These are phyloP conservation scores for Nasonia oneida DNA, from an alignment of 2,888 invertebrate species.

Conservation along the genomic window DNA sequence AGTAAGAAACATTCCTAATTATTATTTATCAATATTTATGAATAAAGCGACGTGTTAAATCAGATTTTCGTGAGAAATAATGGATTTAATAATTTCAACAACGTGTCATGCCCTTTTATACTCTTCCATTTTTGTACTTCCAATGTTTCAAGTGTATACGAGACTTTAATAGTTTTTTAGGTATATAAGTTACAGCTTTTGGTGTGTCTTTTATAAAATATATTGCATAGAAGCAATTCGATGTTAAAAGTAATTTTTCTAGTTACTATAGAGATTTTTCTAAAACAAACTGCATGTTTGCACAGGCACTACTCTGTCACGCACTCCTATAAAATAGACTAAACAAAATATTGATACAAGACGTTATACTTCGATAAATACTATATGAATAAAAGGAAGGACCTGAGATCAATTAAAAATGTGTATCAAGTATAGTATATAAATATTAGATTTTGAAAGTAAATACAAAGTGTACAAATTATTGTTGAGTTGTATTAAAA, in stretches of 20 bases:
- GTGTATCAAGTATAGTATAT: neutral
- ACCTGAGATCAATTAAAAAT: slow-evolving; percentile 19
- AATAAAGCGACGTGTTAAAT: neutral
- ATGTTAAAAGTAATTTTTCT: neutral
- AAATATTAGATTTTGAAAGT: slow-evolving; percentile 25
- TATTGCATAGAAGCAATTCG: neutral
- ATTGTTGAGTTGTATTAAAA: slow-evolving; percentile 14
- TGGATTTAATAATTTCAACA: slow-evolving; percentile 10
- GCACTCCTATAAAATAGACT: slow-evolving; percentile 1
- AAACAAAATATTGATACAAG: neutral
- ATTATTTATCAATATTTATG: neutral
- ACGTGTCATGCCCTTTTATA: slow-evolving; percentile 64
- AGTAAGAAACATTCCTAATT: neutral
- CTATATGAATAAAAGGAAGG: slow-evolving; percentile 26
- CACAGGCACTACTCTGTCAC: neutral
- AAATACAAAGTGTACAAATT: slow-evolving; percentile 39
- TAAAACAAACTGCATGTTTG: neutral
- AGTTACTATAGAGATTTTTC: slow-evolving; percentile 8
- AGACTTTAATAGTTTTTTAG: slow-evolving; percentile 29
- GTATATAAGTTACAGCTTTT: slow-evolving; percentile 32
- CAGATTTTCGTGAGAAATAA: neutral
- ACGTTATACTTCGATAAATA: neutral
- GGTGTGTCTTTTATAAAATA: slow-evolving; percentile 37
- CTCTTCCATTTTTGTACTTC: slow-evolving; percentile 71
- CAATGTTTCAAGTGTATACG: slow-evolving; percentile 25